Base-by-base conservation (phyloP, 2,113 vertebrate species). In the Siphamia tubifer region DNA sequence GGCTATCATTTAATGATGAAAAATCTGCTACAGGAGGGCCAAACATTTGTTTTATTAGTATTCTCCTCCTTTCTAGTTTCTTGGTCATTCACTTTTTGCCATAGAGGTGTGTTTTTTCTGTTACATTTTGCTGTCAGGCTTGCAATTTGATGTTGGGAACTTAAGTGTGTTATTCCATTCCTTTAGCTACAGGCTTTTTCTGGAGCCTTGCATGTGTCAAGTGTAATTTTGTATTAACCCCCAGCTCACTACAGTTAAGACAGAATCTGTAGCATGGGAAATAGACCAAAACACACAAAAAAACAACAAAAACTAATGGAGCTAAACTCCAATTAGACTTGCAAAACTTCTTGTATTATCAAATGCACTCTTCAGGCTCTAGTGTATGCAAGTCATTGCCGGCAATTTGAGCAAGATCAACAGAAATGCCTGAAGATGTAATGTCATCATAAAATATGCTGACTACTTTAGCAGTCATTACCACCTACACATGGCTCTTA, bases 1-100 rank as follows among this genome's bases (percentile, higher is more conserved):
- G 86, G 89, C 77, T 57, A 71, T 82, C 73, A 89, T 83, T 87
- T 88, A 91, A 94, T 91, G 70, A 87, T 89, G 68, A 68, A 87
- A 35, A 86, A 87, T 87, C 53, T 66, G 69, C 63, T 83, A 36
- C 25, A 43, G 66, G 61, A 84, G 68, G 39, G 68, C 52, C 73
- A 35, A 45, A 63, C 75, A 58, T 69, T 82, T 85, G 52, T 70
- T 82, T 68, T 68, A 45, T 81, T 68, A 64, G 72, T 58, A 40
- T 79, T 62, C 54, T 49, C 35, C 24, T 56, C 11, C 21, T 61
- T 54, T 45, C 56, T 51, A 25, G 66, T 55, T 32, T 75, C 25
- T 28, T 5, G 21, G 16, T 15, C 15, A 62, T 56, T 44, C 12
- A 57, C 17, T 49, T 80, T 67, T 55, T 75, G 39, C 16, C 43